phyloP scores from a whole-genome alignment of 1,140 invertebrate genomes.

The Drosophila ananassae region DNA sequence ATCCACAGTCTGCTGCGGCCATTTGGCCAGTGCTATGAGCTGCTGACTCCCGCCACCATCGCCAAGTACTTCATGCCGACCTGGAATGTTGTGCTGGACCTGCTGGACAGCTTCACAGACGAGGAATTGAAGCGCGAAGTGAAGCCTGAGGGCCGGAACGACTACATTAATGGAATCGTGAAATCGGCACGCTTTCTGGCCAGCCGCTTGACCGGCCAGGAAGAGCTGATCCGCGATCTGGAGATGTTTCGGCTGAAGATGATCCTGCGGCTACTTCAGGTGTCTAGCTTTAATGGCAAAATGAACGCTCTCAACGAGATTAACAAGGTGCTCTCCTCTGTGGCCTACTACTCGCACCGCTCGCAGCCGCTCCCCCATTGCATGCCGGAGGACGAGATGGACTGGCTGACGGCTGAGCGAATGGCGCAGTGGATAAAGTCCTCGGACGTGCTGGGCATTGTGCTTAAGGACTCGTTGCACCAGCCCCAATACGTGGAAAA shows the following conservation, averaged over 20 bases:
- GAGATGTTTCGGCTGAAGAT: slow-evolving; percentile 98
- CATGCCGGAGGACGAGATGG: slow-evolving; percentile 89
- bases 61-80: slow-evolving; percentile 97
- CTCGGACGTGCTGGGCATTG: slow-evolving; percentile 97
- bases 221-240: slow-evolving; percentile 93
- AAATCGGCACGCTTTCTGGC: slow-evolving; percentile 95
- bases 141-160: slow-evolving; percentile 97
- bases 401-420: slow-evolving; percentile 96
- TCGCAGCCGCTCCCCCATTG: slow-evolving; percentile 86
- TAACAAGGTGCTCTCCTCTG: slow-evolving; percentile 97
- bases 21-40: slow-evolving; percentile 96
- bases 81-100: slow-evolving; percentile 95
- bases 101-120: slow-evolving; percentile 97
- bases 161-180: slow-evolving; percentile 95
- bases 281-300: slow-evolving; percentile 99
- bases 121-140: slow-evolving; percentile 98
- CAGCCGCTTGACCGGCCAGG: slow-evolving; percentile 90
- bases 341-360: slow-evolving; percentile 93
- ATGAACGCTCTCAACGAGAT: slow-evolving; percentile 99
- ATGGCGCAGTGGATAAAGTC: slow-evolving; percentile 99
- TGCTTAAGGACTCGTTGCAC: slow-evolving; percentile 97
- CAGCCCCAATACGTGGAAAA: slow-evolving; percentile 99
- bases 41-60: slow-evolving; percentile 94
- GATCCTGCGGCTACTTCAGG: slow-evolving; percentile 97
- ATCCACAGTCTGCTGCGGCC: slow-evolving; percentile 94